Conservation (phyloP, 2,797 vertebrate species). For the Ptychobarbus kaznakovi region DNA sequence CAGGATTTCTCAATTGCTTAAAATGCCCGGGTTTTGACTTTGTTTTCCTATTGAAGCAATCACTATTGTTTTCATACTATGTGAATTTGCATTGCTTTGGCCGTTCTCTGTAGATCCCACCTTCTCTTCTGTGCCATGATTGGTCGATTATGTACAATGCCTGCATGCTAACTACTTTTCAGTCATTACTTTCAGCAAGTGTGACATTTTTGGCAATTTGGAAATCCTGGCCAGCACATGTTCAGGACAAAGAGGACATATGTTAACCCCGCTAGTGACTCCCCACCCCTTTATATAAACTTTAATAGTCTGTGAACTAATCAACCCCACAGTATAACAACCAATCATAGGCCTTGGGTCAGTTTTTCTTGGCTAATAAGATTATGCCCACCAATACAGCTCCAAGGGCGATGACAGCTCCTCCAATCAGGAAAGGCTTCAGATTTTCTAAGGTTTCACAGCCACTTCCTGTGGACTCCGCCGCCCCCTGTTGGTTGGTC, state of each 20-base stretch:
- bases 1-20: background rate
- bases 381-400: conserved; percentile 80
- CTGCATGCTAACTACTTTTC: background rate
- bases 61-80: background rate
- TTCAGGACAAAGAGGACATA: background rate
- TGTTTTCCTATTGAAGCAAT: background rate
- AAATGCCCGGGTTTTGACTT: background rate
- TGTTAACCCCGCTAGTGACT: conserved; percentile 51
- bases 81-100: background rate
- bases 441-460: conserved; percentile 82
- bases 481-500: conserved; percentile 68
- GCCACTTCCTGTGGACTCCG: conserved; percentile 68
- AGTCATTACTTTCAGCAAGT: background rate
- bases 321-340: conserved; percentile 61
- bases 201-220: background rate
- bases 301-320: conserved; percentile 73
- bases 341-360: conserved; percentile 65
- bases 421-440: conserved; percentile 82
- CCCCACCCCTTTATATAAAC: conserved; percentile 62
- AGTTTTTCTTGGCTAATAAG: conserved; percentile 81
- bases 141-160: background rate
- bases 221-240: background rate
- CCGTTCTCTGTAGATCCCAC: background rate
- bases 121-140: background rate
- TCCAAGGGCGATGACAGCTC: conserved; percentile 78